Conservation (phyloP, 2,888 invertebrate genomes). For the Metallyticus violacea region DNA sequence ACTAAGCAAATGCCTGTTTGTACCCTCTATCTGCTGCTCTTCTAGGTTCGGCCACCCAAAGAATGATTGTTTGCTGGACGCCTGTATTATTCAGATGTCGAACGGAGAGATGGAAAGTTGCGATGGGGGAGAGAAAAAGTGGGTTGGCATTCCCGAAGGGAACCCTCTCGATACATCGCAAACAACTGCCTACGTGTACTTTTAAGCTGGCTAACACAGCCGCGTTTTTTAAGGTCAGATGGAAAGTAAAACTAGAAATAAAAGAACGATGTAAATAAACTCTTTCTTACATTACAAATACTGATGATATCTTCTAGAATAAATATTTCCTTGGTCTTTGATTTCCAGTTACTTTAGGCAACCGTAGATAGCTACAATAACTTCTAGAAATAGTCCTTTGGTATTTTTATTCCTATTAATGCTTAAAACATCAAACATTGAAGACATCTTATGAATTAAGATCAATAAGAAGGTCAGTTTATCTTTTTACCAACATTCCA, state of each 20-base stretch:
- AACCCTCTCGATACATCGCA: not conserved
- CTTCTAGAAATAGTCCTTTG: too few relatives aligned
- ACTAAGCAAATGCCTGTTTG: too few relatives aligned
- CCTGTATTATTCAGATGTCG: not conserved
- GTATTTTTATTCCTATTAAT: too few relatives aligned
- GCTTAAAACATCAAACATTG: too few relatives aligned
- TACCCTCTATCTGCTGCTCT: not conserved
- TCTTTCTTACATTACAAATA: too few relatives aligned
- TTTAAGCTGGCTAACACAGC: not conserved
- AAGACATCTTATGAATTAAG: too few relatives aligned
- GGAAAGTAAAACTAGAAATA: not conserved
- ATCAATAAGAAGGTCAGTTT: too few relatives aligned
- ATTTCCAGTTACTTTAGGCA: too few relatives aligned
- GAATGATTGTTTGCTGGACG: conserved; percentile 7
- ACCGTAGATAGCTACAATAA: too few relatives aligned
- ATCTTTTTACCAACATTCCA: too few relatives aligned
- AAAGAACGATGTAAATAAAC: not conserved
- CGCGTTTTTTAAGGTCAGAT: not conserved
- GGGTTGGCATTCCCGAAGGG: not conserved
- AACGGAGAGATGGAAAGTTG: not conserved
- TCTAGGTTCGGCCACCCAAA: not conserved
- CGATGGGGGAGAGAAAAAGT: not conserved
- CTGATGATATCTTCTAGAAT: too few relatives aligned
- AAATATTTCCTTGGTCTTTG: too few relatives aligned
- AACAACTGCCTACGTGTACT: not conserved